Percentiles rank a stretch among this genome's conserved stretches.
Evolutionary conservation across 2,797 vertebrate genomes (phyloP).

Genomic region (Crypturellus tataupa): DNA sequence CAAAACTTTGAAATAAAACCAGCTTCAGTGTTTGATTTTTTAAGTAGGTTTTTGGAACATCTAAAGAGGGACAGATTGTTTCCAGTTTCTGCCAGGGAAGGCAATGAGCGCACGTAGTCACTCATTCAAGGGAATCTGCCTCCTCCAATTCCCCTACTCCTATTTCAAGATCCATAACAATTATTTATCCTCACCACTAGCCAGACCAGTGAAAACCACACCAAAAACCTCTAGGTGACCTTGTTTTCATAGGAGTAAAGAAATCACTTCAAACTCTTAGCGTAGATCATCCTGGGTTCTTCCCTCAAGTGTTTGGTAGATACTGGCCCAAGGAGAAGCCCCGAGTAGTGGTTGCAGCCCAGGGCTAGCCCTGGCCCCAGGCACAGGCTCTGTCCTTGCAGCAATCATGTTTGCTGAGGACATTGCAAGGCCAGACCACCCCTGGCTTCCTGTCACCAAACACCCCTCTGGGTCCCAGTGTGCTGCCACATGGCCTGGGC

Average conservation of each 20-base stretch:
- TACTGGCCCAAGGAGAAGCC: neutral
- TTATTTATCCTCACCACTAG: neutral
- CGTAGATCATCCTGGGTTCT: neutral
- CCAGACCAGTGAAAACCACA: neutral
- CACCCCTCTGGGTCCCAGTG: fast-evolving
- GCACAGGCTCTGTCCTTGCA: neutral
- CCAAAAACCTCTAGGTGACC: neutral
- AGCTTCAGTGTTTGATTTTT: neutral
- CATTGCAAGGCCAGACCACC: fast-evolving
- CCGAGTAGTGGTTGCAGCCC: neutral
- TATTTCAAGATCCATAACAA: neutral
- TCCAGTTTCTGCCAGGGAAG: slow-evolving; percentile 31
- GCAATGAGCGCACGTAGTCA: neutral
- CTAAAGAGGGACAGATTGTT: slow-evolving; percentile 30
- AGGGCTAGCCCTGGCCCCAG: neutral
- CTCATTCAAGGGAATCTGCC: neutral
- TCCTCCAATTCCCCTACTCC: neutral
- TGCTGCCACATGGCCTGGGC: fast-evolving
- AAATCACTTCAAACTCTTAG: fast-evolving
- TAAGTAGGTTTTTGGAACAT: slow-evolving; percentile 20
- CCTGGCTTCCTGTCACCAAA: neutral
- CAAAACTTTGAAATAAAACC: neutral
- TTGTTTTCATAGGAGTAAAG: neutral
- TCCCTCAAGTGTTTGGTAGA: neutral
- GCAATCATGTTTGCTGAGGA: neutral